phyloP scores from a whole-genome alignment of 2,113 vertebrate species.

The Paramisgurnus dabryanus region DNA sequence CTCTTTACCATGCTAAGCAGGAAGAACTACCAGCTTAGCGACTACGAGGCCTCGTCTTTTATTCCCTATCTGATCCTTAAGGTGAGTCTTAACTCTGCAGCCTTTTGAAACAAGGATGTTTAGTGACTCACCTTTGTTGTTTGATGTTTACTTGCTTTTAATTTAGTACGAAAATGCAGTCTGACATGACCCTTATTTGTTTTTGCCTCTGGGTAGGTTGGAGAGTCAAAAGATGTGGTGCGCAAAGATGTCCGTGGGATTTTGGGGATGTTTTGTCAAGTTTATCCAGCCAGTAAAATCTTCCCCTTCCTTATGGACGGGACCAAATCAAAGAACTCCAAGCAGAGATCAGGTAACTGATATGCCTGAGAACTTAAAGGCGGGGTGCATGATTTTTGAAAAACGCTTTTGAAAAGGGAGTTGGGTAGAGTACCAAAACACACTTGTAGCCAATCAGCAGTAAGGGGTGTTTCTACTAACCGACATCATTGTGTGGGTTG shows the following conservation, averaged over 20 bases:
- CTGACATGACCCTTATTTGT: not conserved
- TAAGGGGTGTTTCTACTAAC: too few species aligned
- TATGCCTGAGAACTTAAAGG: not conserved
- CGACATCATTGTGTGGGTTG: too few species aligned
- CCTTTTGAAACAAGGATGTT: too few species aligned
- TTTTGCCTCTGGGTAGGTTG: conserved; percentile 76
- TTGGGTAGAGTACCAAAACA: too few species aligned
- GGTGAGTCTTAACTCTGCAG: conserved; percentile 69
- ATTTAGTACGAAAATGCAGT: not conserved
- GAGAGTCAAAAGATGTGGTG: conserved; percentile 94
- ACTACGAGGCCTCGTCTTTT: conserved; percentile 94
- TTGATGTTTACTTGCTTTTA: too few species aligned
- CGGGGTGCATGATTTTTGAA: too few species aligned
- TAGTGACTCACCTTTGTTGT: too few species aligned
- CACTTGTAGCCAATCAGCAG: too few species aligned
- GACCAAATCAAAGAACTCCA: conserved; percentile 97
- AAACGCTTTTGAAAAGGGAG: too few species aligned
- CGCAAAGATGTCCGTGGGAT: conserved; percentile 95
- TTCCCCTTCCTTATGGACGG: conserved; percentile 98
- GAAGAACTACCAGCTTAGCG: conserved; percentile 91
- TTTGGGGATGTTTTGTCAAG: conserved; percentile 89
- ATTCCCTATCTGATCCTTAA: conserved; percentile 94
- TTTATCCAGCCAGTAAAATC: conserved; percentile 96
- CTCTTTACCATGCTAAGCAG: conserved; percentile 86
- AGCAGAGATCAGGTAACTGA: conserved; percentile 88